A percentile compares a stretch with the other conserved stretches of the same genome.
phyloP scores from a whole-genome alignment of 2,113 vertebrate genomes.

The Macaca fascicularis region T2T-MFA8v1.1 NC_088378.1:79785001-79785500 shows the following conservation, averaged over 20 bases:
- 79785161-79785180: not conserved
- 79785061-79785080: not conserved
- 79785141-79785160: not conserved
- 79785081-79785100: not conserved
- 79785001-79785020: not conserved
- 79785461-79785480: not conserved
- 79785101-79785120: not conserved
- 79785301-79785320: not conserved
- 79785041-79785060: not conserved
- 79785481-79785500: not conserved
- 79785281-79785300: not conserved
- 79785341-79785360: not conserved
- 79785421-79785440: not conserved
- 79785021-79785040: not conserved
- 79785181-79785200: constrained; percentile 22
- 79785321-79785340: not conserved
- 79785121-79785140: not conserved
- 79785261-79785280: not conserved
- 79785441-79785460: not conserved
- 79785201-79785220: not conserved
- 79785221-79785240: not conserved
- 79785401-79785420: not conserved
- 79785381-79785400: not conserved
- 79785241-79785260: not conserved
- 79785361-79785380: not conserved